Evolutionary conservation across 2,888 invertebrate genomes (phyloP).

Genomic region (Spilosoma lubricipeda): DNA sequence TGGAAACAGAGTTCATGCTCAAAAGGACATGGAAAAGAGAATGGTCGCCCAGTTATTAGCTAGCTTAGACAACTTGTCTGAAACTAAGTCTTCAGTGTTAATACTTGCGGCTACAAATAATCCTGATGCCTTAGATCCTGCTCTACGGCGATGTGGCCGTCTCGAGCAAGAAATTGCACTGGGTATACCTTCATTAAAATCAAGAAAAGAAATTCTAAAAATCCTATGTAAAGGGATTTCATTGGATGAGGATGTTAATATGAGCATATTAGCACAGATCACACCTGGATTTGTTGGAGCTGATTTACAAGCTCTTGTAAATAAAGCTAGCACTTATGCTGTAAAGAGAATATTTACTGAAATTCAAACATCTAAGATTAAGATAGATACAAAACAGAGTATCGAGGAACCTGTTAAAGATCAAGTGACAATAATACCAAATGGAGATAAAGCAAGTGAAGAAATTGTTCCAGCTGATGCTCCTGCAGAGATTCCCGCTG

Average conservation of each 20-base stretch:
- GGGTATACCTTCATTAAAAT: constrained; percentile 95
- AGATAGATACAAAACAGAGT: constrained; percentile 39
- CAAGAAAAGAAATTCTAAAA: constrained; percentile 92
- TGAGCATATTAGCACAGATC: constrained; percentile 90
- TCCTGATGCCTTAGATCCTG: constrained; percentile 96
- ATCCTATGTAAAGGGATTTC: constrained; percentile 90
- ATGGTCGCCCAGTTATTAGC: constrained; percentile 97
- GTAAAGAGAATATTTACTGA: constrained; percentile 88
- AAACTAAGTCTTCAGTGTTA: constrained; percentile 88
- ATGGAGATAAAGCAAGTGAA: constrained; percentile 74
- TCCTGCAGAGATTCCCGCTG: constrained; percentile 44
- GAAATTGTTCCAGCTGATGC: constrained; percentile 54
- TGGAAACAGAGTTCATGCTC: constrained; percentile 94
- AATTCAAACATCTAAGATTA: constrained; percentile 60
- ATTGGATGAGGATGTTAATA: constrained; percentile 90
- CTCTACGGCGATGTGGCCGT: constrained; percentile 95
- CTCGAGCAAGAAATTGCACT: constrained; percentile 97
- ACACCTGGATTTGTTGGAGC: constrained; percentile 99
- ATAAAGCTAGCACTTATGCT: constrained; percentile 95
- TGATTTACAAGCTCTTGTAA: constrained; percentile 94
- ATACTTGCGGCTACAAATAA: constrained; percentile 98
- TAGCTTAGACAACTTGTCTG: constrained; percentile 92
- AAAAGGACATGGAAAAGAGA: constrained; percentile 97
- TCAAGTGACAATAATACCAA: constrained; percentile 66
- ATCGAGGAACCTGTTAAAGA: constrained; percentile 48